Evolutionary conservation across 2,113 vertebrate species (phyloP).

Genomic region (Halichoerus grypus): DNA sequence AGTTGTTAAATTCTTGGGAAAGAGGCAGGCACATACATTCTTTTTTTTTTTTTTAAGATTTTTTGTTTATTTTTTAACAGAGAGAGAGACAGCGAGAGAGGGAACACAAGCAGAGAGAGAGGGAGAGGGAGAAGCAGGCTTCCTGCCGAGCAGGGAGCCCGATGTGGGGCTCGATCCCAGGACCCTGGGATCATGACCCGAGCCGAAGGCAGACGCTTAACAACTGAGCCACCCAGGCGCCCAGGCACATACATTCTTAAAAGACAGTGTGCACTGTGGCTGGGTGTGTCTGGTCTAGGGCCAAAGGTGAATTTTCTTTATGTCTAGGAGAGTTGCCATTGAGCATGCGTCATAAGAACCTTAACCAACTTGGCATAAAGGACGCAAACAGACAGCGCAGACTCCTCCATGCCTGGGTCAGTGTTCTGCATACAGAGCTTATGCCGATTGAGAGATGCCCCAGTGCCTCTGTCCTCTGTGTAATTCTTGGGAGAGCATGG

Average conservation of each 20-base stretch:
- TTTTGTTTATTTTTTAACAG: too few species aligned
- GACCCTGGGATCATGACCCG: too few species aligned
- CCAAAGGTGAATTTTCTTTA: constrained; percentile 72
- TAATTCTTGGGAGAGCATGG: background rate
- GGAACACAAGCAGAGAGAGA: too few species aligned
- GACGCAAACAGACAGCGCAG: background rate
- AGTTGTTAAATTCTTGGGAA: constrained; percentile 51
- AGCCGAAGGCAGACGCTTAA: too few species aligned
- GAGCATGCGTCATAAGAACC: background rate
- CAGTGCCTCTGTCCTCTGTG: background rate
- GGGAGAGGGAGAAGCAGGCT: too few species aligned
- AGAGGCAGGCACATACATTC: background rate
- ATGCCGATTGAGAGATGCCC: background rate
- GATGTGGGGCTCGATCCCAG: too few species aligned
- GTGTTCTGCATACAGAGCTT: constrained; percentile 4
- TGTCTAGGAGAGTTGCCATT: background rate
- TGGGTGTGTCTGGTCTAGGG: constrained; percentile 38
- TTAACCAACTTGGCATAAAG: constrained; percentile 24
- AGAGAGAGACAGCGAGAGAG: too few species aligned
- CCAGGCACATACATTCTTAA: background rate
- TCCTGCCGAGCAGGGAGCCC: too few species aligned
- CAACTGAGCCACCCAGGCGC: too few species aligned
- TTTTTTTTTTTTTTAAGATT: background rate
- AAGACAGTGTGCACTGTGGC: background rate
- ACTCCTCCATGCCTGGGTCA: background rate